Conservation (phyloP, 2,888 invertebrate genomes). For the Diarsia rubi region DNA sequence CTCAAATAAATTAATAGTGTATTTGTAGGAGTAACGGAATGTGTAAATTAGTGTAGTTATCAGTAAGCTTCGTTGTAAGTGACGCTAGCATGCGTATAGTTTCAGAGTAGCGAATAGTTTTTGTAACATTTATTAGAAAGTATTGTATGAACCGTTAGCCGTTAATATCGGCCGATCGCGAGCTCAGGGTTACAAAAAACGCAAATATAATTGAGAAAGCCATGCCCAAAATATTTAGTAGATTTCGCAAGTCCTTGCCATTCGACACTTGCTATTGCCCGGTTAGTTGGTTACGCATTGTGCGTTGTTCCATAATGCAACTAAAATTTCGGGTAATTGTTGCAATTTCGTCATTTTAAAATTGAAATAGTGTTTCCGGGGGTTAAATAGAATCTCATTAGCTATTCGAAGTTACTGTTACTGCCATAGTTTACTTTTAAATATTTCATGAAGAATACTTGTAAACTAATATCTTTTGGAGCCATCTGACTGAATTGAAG, state of each 20-base stretch:
- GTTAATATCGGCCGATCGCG: slow-evolving; percentile 52
- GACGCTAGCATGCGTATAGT: slow-evolving; percentile 13
- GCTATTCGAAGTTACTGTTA: slow-evolving; percentile 12
- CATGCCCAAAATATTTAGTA: slow-evolving; percentile 69
- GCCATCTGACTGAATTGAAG: not conserved
- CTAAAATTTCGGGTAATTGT: slow-evolving; percentile 45
- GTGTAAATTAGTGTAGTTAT: not conserved
- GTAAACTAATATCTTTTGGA: not conserved
- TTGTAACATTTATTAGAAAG: slow-evolving; percentile 65
- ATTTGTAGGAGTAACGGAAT: slow-evolving; percentile 29
- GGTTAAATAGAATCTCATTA: slow-evolving; percentile 22
- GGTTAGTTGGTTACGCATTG: slow-evolving; percentile 66
- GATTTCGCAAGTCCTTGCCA: slow-evolving; percentile 71
- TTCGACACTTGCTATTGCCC: slow-evolving; percentile 60
- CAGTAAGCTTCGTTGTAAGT: not conserved
- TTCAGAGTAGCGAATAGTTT: slow-evolving; percentile 44
- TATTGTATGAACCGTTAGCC: slow-evolving; percentile 56
- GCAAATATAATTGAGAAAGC: slow-evolving; percentile 74
- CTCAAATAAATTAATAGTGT: slow-evolving; percentile 36
- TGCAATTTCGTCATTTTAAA: slow-evolving; percentile 36
- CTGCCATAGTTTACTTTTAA: not conserved
- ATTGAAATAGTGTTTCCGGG: slow-evolving; percentile 36
- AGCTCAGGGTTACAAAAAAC: slow-evolving; percentile 75
- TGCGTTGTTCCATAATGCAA: slow-evolving; percentile 62
- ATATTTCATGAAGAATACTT: not conserved